Base-by-base conservation (phyloP, 2,113 vertebrate species). In the Corynorhinus townsendii region DNA sequence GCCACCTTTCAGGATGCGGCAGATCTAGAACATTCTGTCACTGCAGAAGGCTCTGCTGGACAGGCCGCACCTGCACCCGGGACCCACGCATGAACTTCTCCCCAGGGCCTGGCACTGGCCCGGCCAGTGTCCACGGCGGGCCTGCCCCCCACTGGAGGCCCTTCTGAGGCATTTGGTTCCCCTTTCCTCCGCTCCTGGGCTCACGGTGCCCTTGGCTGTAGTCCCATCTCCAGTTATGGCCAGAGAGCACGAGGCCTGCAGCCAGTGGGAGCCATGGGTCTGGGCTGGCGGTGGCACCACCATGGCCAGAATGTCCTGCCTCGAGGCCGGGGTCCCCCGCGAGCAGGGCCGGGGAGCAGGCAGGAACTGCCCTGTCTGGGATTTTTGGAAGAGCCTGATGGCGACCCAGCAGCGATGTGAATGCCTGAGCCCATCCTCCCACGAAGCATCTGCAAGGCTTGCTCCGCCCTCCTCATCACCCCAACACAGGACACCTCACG, bases 241-340 rank as follows among this genome's bases (percentile, higher is more conserved):
- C 89, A 35, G 38, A 83, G 86, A 75, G 5, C 7, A 24, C 33
- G 64, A 86, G 75, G 54, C 49, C 38, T n/a, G 73, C 62, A 4
- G 75, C 75, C 9, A 14, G 15, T 14, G 33, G 80, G 10, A 24
- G 59, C 59, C 28, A 11, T 22, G 16, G 54, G 4, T 14, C 88
- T 76, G 92, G 79, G 56, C 71, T 81, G 87, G 62, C 0, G 16
- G 94, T 91, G 95, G 92, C 92, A 76, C 92, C 84, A 28, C 85
- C 7, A 16, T 43, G 87, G 64, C 87, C 84, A 16, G 47, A 54
- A n/a, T 5, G 56, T 45, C 59, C 75, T 1, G 19, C 40, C 75
- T 43, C 0, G 0, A 19, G 79, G 90, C 91, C 43, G 22, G 35
- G 20, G 66, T 26, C 72, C 45, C 47, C 0, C 14, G 1, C 77